Evolutionary conservation across 1,140 invertebrate species (phyloP), one percentile per base, ranked within the genome.

Genomic region (Fragariocoptes setiger): DNA sequence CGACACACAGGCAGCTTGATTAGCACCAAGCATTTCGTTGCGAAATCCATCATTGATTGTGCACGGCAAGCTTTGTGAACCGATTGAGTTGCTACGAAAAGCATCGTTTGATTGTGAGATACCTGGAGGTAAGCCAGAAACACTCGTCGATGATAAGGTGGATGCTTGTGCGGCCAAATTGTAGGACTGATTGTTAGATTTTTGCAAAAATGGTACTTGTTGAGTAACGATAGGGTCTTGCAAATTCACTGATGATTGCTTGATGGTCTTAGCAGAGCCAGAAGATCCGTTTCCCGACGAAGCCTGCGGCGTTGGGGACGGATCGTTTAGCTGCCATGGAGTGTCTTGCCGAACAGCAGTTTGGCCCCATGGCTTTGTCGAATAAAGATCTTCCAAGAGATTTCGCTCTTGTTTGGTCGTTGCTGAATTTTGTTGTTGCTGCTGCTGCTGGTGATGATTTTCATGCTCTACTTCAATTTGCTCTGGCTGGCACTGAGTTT

Each of bases 141-240:
- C 17, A 48, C 43, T 38, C 41, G 44, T 35, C 41, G 37, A 45
- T 37, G 42, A 46, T 19, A 43, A 44, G 21, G 44, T 44, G 21
- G 42, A 31, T n/a, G 47, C 15, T 45, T 48, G 46, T 45, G 21
- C 46, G 50, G 25, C 8, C n/a, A n/a, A 31, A 31, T 8, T 31
- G 25, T 31, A 8, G n/a, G 8, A n/a, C n/a, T 8, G 18, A 40
- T 69, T 66, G 51, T 76, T 72, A 8, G 16, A 19, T 51, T 76
- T 72, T 52, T 86, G 85, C 51, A 83, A 71, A 51, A 79, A 83
- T 37, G 77, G 65, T 21, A 78, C 76, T 62, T 88, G 82, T 58
- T 85, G 78, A 37, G 74, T 71, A 46, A 75, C 73, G 49, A 88
- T 86, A 64, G 86, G 79, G 61, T 76, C 82, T 65, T 83, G 78